Base-by-base conservation (phyloP, 2,113 vertebrate species). In the Uria lomvia region DNA sequence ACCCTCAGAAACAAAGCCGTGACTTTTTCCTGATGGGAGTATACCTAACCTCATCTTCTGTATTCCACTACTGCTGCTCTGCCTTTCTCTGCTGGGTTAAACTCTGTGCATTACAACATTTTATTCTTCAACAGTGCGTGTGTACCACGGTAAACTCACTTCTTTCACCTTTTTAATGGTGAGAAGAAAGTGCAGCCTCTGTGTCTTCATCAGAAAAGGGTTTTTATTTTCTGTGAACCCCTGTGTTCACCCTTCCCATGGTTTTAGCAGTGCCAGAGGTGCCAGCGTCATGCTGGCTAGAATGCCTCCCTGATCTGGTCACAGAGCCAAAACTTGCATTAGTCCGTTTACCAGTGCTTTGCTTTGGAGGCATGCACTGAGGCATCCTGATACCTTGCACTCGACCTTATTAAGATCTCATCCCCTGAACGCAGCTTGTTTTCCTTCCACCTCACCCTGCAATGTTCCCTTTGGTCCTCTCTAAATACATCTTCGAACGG, bases 401-500 rank as follows among this genome's bases (percentile, higher is more conserved):
- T 62, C 19, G 2, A 5, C 55, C 30, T 45, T n/a, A 22, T 4
- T 26, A 24, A 40, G 30, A 29, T 55, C 52, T 81, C 73, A 63
- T 78, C 7, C 56, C 26, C 18, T 47, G 34, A 21, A 27, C 26
- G 56, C 66, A 8, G 6, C 40, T 66, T 70, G 59, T 55, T 89
- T 82, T 52, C 52, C 85, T 71, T n/a, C 83, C 59, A 43, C 85
- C 62, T 81, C 5, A 2, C 47, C 47, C 77, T 50, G 7, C 56
- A 58, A 16, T 5, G 0, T 72, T 90, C 23, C 29, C 49, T 90
- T 74, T 67, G 43, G 17, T 75, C 23, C 42, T 73, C 12, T 50
- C 58, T 65, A 36, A 68, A n/a, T 15, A 23, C 16, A 4, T 12
- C 47, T 74, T 42, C 2, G 5, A 60, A 40, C 0, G 0, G 40